These are phyloP conservation scores for Parazoanthus darwini DNA, from an alignment of 92 coral and sea anemone genomes.

Conservation along the genomic window DNA sequence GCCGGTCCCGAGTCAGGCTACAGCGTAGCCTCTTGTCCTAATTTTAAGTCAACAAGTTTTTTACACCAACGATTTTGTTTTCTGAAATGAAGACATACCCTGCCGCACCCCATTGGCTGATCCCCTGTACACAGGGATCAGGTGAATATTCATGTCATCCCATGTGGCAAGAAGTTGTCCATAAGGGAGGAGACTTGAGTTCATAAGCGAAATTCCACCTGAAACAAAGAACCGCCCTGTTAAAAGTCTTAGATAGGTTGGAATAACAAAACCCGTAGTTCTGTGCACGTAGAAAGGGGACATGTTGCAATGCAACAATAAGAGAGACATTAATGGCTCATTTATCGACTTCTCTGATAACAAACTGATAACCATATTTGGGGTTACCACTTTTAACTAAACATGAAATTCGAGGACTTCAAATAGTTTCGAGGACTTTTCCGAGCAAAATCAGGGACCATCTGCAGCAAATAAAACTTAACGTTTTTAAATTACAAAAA, in stretches of 20 bases:
- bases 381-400: no score
- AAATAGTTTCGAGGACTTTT: no score
- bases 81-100: constrained; percentile 26
- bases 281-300: no score
- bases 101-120: constrained; percentile 45
- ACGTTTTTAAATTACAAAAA: no score
- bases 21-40: neutral
- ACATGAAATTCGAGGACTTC: no score
- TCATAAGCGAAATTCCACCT: constrained; percentile 82
- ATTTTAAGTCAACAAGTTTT: neutral
- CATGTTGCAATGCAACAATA: no score
- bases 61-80: neutral
- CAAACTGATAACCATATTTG: neutral
- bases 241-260: neutral
- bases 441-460: no score
- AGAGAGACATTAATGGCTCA: no score
- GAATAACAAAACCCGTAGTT: neutral
- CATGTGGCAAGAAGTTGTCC: constrained; percentile 56
- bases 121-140: constrained; percentile 65
- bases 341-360: neutral
- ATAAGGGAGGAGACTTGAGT: constrained; percentile 69
- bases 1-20: no score
- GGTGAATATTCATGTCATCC: constrained; percentile 73
- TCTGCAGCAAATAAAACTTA: no score
- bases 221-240: neutral